These are phyloP conservation scores for Tachypleus tridentatus DNA, from an alignment of 1,140 invertebrate species.

Conservation along the genomic window DNA sequence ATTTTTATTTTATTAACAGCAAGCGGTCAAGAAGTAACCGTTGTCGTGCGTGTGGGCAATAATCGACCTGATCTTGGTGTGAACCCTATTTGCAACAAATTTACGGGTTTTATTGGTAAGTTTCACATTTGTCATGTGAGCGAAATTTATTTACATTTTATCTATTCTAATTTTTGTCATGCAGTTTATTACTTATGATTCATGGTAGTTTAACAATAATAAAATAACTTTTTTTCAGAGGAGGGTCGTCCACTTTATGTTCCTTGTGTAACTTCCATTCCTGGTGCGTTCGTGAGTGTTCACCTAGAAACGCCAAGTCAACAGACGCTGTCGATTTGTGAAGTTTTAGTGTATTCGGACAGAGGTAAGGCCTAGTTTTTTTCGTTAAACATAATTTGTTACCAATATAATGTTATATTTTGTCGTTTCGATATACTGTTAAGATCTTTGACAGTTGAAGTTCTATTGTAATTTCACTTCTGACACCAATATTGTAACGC, in stretches of 20 bases:
- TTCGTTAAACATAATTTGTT: background rate
- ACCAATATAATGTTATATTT: background rate
- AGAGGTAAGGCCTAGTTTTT: conserved; percentile 42
- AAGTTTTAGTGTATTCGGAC: conserved; percentile 89
- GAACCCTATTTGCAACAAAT: conserved; percentile 85
- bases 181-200: too few species aligned
- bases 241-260: conserved; percentile 83
- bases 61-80: conserved; percentile 84
- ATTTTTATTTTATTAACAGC: conserved; percentile 19
- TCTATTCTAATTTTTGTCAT: too few species aligned
- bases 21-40: conserved; percentile 55
- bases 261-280: conserved; percentile 88
- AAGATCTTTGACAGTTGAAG: too few species aligned
- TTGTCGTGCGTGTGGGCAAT: conserved; percentile 82
- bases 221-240: conserved; percentile 41
- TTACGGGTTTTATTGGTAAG: conserved; percentile 35
- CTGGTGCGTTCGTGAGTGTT: conserved; percentile 84
- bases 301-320: conserved; percentile 60
- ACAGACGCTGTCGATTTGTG: conserved; percentile 72
- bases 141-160: too few species aligned
- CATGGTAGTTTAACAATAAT: too few species aligned
- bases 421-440: too few species aligned
- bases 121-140: background rate
- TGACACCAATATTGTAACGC: too few species aligned
- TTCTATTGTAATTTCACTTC: too few species aligned